Percentiles rank a stretch among this genome's conserved stretches.
These are phyloP conservation scores for Brachylomia viminalis DNA, from an alignment of 2,888 invertebrate genomes.

Conservation along the genomic window DNA sequence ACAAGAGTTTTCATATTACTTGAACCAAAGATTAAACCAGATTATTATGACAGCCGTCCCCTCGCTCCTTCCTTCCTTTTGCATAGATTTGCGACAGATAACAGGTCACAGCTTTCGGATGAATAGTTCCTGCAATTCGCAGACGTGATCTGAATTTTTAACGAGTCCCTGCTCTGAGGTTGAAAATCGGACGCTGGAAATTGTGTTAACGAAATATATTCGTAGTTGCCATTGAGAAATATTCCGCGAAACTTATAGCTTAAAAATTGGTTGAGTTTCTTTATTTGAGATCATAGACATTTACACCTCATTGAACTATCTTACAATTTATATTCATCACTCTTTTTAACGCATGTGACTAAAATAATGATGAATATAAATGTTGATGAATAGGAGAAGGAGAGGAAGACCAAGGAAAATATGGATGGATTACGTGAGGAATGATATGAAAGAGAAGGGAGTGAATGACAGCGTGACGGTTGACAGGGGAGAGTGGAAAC, in stretches of 20 bases:
- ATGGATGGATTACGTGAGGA: neutral
- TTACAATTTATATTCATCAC: neutral
- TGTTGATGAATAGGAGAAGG: neutral
- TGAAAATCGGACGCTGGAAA: slow-evolving; percentile 46
- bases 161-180: slow-evolving; percentile 29
- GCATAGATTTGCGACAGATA: slow-evolving; percentile 52
- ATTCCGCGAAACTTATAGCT: neutral
- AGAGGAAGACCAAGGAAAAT: neutral
- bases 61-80: slow-evolving; percentile 37
- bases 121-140: slow-evolving; percentile 55
- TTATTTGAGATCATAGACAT: neutral
- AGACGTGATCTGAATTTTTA: slow-evolving; percentile 53
- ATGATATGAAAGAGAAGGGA: neutral
- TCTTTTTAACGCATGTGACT: neutral
- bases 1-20: neutral
- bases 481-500: neutral
- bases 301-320: neutral
- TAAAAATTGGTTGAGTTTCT: neutral
- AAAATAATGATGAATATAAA: neutral
- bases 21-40: slow-evolving; percentile 32
- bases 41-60: slow-evolving; percentile 36
- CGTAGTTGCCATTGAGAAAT: neutral
- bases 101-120: slow-evolving; percentile 55
- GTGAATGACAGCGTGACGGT: neutral
- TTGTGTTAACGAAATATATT: slow-evolving; percentile 36